These are phyloP conservation scores for Amphiprion percula DNA, from an alignment of 2,113 vertebrate genomes.

Conservation along the genomic window DNA sequence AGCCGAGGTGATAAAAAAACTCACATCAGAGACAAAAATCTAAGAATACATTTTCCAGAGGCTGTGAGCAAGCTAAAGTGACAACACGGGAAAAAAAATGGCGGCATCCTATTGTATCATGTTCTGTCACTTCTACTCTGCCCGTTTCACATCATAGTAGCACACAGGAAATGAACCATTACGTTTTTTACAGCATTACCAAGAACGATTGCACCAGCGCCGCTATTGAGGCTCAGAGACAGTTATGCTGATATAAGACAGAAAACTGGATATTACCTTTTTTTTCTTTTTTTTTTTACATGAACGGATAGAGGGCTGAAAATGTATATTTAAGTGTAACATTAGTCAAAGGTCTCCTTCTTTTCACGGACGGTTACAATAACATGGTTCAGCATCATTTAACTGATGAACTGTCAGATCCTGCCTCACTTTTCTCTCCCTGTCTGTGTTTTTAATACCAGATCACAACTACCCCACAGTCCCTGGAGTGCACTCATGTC, in stretches of 20 bases:
- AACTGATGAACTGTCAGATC: conserved; percentile 62
- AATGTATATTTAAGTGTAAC: conserved; percentile 44
- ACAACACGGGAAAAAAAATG: conserved; percentile 57
- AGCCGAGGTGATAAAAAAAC: conserved; percentile 60
- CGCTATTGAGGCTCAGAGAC: conserved; percentile 68
- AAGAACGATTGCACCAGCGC: conserved; percentile 73
- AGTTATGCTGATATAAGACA: conserved; percentile 71
- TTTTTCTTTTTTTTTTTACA: conserved; percentile 21
- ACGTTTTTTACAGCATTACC: conserved; percentile 63
- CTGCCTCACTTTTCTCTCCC: conserved; percentile 38
- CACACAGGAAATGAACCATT: conserved; percentile 76
- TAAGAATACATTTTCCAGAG: conserved; percentile 66
- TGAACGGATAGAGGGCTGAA: conserved; percentile 46
- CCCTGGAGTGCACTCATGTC: conserved; percentile 42
- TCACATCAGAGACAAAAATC: conserved; percentile 62
- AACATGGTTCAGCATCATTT: conserved; percentile 70
- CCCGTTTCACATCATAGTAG: conserved; percentile 62
- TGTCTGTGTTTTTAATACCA: conserved; percentile 33
- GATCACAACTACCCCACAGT: conserved; percentile 49
- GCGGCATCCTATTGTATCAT: conserved; percentile 63
- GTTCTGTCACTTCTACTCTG: conserved; percentile 67
- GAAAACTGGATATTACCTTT: conserved; percentile 54
- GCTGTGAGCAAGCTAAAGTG: conserved; percentile 68
- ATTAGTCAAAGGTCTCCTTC: conserved; percentile 59
- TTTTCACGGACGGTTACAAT: conserved; percentile 46